Conservation (phyloP, 92 coral and sea anemone species). For the Epizoanthus ramosus region DNA sequence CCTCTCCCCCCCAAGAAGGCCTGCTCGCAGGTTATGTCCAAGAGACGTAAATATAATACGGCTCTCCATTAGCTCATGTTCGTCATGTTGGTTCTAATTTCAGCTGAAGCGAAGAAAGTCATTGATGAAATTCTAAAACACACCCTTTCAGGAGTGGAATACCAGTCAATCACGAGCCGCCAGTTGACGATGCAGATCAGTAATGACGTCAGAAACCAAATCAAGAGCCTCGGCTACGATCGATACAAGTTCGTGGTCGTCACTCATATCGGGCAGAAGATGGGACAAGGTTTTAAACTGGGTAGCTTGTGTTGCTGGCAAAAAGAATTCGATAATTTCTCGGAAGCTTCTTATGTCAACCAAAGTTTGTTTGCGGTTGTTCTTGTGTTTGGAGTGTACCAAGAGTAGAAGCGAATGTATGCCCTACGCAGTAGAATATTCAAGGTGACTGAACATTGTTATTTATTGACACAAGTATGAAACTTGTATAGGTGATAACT, state of each 20-base stretch:
- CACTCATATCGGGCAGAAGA: constrained; percentile 65
- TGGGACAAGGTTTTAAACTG: constrained; percentile 52
- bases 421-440: no score
- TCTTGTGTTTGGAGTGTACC: constrained; percentile 65
- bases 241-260: constrained; percentile 78
- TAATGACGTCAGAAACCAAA: constrained; percentile 59
- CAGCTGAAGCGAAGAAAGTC: constrained; percentile 47
- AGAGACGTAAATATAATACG: no score
- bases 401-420: constrained; percentile 36
- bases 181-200: constrained; percentile 55
- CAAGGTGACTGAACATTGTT: no score
- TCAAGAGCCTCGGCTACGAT: constrained; percentile 67
- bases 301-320: constrained; percentile 79
- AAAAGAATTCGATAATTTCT: constrained; percentile 50
- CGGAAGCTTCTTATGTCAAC: constrained; percentile 54
- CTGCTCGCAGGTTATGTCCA: no score
- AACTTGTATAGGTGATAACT: no score
- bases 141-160: constrained; percentile 37
- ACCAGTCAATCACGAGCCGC: constrained; percentile 68
- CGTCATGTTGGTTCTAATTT: no score
- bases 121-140: constrained; percentile 43
- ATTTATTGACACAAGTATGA: no score
- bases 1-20: no score
- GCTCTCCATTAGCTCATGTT: no score
- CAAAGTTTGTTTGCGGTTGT: constrained; percentile 62